phyloP scores from a whole-genome alignment of 2,888 invertebrate genomes.

The Cephus runcator region DNA sequence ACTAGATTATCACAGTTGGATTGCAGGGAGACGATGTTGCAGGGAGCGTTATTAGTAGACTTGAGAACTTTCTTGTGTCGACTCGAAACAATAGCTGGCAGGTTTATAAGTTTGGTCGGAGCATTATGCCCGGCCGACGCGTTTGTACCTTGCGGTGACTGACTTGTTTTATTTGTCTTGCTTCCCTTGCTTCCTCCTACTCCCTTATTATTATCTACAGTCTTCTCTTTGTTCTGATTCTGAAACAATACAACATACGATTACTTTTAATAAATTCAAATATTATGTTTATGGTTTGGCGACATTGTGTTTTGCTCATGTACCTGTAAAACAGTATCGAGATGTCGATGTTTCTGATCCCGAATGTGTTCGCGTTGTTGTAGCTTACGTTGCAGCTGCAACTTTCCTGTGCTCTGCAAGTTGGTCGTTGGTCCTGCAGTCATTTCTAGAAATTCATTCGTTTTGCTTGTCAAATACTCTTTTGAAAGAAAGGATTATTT shows the following conservation, averaged over 20 bases:
- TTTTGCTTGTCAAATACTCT: neutral
- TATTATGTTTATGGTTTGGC: no score
- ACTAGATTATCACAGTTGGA: constrained; percentile 62
- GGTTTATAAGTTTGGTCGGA: constrained; percentile 33
- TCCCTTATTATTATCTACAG: constrained; percentile 42
- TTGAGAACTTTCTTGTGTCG: constrained; percentile 51
- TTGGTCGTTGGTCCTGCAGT: constrained; percentile 41
- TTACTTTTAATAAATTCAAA: no score
- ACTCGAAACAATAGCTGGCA: constrained; percentile 32
- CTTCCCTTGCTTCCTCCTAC: constrained; percentile 43
- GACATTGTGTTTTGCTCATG: no score
- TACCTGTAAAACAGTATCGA: constrained; percentile 47
- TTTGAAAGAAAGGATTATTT: neutral
- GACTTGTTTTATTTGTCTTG: constrained; percentile 53
- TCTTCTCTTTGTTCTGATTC: constrained; percentile 56
- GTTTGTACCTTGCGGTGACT: constrained; percentile 54
- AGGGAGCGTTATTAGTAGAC: constrained; percentile 35
- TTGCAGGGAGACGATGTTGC: constrained; percentile 52
- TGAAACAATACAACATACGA: constrained; percentile 17
- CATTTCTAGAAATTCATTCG: constrained; percentile 38
- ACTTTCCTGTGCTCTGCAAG: constrained; percentile 47
- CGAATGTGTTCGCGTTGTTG: constrained; percentile 75
- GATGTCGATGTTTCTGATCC: constrained; percentile 69
- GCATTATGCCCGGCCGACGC: constrained; percentile 31
- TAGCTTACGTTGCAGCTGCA: constrained; percentile 76